Evolutionary conservation across 2,888 invertebrate species (phyloP).

Genomic region (Stratiomys singularior): DNA sequence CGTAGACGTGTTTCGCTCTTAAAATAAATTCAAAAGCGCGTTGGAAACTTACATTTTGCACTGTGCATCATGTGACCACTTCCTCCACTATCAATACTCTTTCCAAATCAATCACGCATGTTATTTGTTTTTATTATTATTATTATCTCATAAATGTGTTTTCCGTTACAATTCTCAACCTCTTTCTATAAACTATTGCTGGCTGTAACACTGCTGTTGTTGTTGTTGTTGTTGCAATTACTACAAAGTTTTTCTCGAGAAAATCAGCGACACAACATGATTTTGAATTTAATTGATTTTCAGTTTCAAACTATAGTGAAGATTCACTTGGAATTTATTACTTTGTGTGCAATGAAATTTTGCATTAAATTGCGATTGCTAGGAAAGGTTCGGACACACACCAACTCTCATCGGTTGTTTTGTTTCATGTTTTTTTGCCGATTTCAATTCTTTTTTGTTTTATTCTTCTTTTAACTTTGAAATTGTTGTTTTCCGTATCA

Average conservation of each 20-base stretch:
- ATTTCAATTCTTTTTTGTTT: neutral
- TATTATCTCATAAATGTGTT: conserved; percentile 31
- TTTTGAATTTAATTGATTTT: neutral
- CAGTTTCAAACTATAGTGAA: neutral
- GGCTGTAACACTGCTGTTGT: neutral
- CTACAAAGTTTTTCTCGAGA: neutral
- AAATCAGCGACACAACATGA: neutral
- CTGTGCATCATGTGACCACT: no score
- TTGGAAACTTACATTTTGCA: no score
- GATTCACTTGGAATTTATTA: neutral
- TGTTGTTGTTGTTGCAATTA: neutral
- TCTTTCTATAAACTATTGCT: conserved; percentile 21
- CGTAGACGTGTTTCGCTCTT: no score
- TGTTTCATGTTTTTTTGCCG: neutral
- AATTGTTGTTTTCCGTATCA: neutral
- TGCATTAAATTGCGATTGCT: neutral
- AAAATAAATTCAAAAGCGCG: no score
- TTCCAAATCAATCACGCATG: no score
- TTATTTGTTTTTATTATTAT: no score
- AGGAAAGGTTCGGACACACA: conserved; percentile 9
- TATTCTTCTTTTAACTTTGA: neutral
- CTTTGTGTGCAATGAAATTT: neutral
- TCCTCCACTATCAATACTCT: no score
- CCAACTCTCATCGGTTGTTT: neutral
- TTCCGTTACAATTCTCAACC: conserved; percentile 29